Percentiles rank a stretch among this genome's conserved stretches.
These are phyloP conservation scores for Xanthia icteritia DNA, from an alignment of 2,888 invertebrate genomes.

Conservation along the genomic window DNA sequence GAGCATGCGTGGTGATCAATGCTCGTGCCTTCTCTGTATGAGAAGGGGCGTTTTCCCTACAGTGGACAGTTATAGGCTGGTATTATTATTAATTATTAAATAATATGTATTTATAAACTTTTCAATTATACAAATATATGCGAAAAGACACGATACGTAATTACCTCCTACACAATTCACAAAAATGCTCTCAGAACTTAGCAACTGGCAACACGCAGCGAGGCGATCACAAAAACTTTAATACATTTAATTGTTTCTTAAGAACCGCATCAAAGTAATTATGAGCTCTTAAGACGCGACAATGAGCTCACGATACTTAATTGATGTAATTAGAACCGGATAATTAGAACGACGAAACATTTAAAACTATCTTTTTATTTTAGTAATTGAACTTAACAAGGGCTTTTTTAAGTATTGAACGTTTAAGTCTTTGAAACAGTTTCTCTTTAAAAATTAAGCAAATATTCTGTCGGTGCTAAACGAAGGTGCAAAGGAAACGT, in stretches of 20 bases:
- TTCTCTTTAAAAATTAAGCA: slow-evolving; percentile 17
- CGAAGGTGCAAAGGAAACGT: slow-evolving; percentile 10
- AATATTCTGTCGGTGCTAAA: slow-evolving; percentile 25
- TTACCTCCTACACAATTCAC: slow-evolving; percentile 22
- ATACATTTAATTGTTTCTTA: slow-evolving; percentile 71
- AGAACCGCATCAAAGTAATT: slow-evolving; percentile 69
- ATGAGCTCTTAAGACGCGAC: slow-evolving; percentile 64
- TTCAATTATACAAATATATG: neutral
- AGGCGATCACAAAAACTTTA: slow-evolving; percentile 50
- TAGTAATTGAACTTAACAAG: slow-evolving; percentile 55
- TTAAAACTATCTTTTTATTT: slow-evolving; percentile 48
- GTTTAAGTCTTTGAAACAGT: slow-evolving; percentile 24
- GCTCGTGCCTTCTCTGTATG: no score
- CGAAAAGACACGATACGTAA: neutral
- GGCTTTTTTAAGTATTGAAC: slow-evolving; percentile 34
- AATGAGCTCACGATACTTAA: slow-evolving; percentile 72
- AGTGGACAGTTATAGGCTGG: no score
- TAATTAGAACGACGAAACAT: slow-evolving; percentile 65
- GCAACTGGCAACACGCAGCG: slow-evolving; percentile 45
- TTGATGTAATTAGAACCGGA: slow-evolving; percentile 74
- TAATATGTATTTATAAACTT: neutral
- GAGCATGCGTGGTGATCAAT: no score
- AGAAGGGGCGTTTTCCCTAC: no score
- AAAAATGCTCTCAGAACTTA: slow-evolving; percentile 55
- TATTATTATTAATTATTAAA: no score